Conservation (phyloP, 2,113 vertebrate species). For the Guaruba guarouba region DNA sequence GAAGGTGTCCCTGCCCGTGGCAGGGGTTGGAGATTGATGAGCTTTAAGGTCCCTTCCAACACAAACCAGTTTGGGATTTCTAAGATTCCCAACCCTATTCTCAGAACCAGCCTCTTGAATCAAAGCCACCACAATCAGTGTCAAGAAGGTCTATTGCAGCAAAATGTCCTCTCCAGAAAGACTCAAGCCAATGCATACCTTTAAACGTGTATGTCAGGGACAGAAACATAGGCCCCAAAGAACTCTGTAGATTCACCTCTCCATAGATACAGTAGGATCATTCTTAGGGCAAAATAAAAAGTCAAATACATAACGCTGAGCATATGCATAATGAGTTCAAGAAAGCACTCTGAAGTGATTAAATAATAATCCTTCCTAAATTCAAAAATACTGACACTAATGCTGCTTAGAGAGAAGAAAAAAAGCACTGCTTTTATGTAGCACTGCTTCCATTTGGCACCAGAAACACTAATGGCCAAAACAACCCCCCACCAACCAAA, state of each 20-base stretch:
- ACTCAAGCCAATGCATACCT: background rate
- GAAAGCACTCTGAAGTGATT: slow-evolving; percentile 14
- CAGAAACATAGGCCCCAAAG: background rate
- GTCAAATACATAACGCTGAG: background rate
- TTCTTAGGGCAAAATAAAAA: background rate
- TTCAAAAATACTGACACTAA: slow-evolving; percentile 27
- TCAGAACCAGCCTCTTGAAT: background rate
- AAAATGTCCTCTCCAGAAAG: background rate
- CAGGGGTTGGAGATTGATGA: background rate
- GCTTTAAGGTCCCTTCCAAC: background rate
- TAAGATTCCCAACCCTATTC: background rate
- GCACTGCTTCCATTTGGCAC: background rate
- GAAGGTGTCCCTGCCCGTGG: background rate
- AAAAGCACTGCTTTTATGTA: background rate
- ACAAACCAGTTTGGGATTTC: background rate
- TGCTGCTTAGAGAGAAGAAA: background rate
- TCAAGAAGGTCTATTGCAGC: background rate
- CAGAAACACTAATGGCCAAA: background rate
- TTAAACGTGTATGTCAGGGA: background rate
- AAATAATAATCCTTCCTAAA: slow-evolving; percentile 30
- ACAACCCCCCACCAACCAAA: background rate
- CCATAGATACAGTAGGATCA: background rate
- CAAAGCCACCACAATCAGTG: background rate
- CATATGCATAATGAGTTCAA: background rate
- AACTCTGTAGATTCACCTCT: background rate